Evolutionary conservation across 1,140 invertebrate genomes (phyloP), one percentile per base, ranked within the genome.

Genomic region (Aphelinus certus): DNA sequence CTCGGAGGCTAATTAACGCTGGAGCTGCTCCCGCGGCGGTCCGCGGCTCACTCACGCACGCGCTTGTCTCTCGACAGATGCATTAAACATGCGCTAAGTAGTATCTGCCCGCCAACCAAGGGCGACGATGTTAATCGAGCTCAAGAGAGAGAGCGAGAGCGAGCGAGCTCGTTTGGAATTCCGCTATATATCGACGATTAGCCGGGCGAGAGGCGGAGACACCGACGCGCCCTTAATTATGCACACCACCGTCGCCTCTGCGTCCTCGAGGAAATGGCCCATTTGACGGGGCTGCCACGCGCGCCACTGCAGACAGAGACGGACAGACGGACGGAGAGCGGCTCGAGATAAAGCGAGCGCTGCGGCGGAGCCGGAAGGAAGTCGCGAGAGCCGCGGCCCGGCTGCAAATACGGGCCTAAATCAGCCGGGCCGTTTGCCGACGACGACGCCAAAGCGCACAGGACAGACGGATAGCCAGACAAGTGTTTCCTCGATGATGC

Each of bases 71-170:
- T 45, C 67, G 47, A 49, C 68, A 56, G 57, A 63, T 76, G 75
- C 70, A 76, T 76, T 72, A 76, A 76, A 76, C 70, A 76, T 72
- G 75, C 75, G 70, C 72, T 76, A 76, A 76, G 70, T 76, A 68
- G 56, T 53, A 67, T 66, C 57, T 46, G 69, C 74, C 64, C 56
- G 67, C 67, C 63, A 42, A 68, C 74, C 64, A 62, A 71, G 74
- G 74, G 74, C 61, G 75, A 72, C 57, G 75, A 76, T 72, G 75
- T 76, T 76, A 76, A 76, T 76, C 75, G 71, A 76, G 67, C 61
- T 68, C 26, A 0, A 26, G 26, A 26, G 26, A 26, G 26, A 26
- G 26, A 26, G 26, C 26, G 26, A 26, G 26, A 26, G 26, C 26
- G 26, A 26, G 26, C 26, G 26, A 68, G 75, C 75, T 76, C 75